Conservation (phyloP, 2,888 invertebrate species). For the Acrobasis repandana region DNA sequence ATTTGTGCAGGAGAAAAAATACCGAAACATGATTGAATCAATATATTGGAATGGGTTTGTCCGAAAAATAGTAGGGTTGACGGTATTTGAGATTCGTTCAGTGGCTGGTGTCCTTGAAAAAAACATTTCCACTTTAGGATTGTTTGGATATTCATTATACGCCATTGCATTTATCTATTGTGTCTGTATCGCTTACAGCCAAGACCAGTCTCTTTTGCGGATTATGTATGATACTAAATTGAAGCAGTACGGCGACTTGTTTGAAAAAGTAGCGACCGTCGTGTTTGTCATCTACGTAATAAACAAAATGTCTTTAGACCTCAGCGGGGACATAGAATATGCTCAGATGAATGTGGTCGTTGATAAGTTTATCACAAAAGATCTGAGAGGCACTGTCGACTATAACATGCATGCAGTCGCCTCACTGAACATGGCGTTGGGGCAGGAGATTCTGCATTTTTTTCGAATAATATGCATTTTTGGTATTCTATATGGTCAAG, state of each 20-base stretch:
- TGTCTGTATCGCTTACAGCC: conserved; percentile 42
- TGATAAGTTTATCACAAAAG: conserved; percentile 46
- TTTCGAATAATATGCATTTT: conserved; percentile 49
- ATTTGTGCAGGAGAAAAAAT: conserved; percentile 31
- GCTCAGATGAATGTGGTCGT: conserved; percentile 48
- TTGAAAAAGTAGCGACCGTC: conserved; percentile 47
- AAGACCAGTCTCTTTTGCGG: conserved; percentile 57
- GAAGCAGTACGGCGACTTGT: conserved; percentile 59
- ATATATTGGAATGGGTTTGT: conserved; percentile 39
- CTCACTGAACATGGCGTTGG: conserved; percentile 37
- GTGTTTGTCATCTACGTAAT: conserved; percentile 47
- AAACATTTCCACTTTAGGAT: neutral
- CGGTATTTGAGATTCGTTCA: conserved; percentile 32
- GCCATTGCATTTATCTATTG: conserved; percentile 33
- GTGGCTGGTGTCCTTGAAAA: neutral
- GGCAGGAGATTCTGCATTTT: conserved; percentile 40
- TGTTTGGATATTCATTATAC: neutral
- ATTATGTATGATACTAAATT: conserved; percentile 58
- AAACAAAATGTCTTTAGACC: conserved; percentile 52
- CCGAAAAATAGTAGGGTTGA: conserved; percentile 47
- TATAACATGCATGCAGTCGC: conserved; percentile 42
- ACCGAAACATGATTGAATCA: conserved; percentile 50
- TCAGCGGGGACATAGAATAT: conserved; percentile 40
- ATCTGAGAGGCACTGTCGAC: conserved; percentile 46
- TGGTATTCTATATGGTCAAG: conserved; percentile 42